A percentile compares a stretch with the other conserved stretches of the same genome.
Evolutionary conservation across 2,113 vertebrate genomes (phyloP).

Genomic region (Raja brachyura): DNA sequence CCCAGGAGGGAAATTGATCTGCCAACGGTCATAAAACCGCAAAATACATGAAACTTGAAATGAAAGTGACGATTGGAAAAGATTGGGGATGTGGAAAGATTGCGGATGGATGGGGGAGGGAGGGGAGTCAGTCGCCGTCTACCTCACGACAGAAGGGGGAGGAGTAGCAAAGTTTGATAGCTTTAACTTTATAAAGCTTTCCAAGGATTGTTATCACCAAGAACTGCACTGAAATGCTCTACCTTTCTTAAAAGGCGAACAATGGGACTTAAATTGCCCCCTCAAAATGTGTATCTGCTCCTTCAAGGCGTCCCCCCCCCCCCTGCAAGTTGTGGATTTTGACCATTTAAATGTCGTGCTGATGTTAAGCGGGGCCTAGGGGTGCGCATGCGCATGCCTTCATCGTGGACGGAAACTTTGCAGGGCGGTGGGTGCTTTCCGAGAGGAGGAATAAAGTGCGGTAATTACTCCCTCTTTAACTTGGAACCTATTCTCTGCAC

Average conservation of each 20-base stretch:
- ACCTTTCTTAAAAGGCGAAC: not conserved
- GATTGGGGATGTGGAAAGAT: too few species aligned
- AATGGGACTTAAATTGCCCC: not conserved
- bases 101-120: too few species aligned
- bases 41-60: too few species aligned
- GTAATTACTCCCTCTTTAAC: not conserved
- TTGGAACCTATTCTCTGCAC: not conserved
- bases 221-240: not conserved
- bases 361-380: too few species aligned
- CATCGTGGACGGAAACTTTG: not conserved
- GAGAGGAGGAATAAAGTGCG: not conserved
- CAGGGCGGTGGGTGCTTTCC: too few species aligned
- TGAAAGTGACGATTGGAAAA: too few species aligned
- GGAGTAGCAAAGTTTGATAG: too few species aligned
- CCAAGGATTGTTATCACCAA: not conserved
- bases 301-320: not conserved
- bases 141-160: too few species aligned
- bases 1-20: too few species aligned
- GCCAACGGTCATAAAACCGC: too few species aligned
- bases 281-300: not conserved
- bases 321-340: not conserved
- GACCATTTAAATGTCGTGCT: not conserved
- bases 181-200: not conserved
- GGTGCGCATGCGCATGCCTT: not conserved
- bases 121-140: too few species aligned